A percentile compares a stretch with the other conserved stretches of the same genome.
Evolutionary conservation across 2,113 vertebrate species (phyloP).

Genomic region (Gymnarchus niloticus): DNA sequence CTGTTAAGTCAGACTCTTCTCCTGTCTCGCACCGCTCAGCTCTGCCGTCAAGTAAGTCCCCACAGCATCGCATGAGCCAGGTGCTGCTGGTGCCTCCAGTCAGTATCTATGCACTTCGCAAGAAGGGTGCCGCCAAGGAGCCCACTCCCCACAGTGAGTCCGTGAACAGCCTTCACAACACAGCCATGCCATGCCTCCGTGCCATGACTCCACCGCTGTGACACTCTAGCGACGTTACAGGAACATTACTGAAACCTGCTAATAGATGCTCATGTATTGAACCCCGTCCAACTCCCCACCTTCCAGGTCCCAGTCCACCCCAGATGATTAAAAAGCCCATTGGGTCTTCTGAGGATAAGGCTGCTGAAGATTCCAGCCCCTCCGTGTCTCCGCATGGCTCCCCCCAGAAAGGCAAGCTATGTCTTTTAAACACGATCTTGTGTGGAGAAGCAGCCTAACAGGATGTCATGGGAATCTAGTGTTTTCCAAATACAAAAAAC

Average conservation of each 20-base stretch:
- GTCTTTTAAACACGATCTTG: background rate
- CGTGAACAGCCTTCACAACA: background rate
- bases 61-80: constrained; percentile 84
- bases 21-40: constrained; percentile 77
- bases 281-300: background rate
- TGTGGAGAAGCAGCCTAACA: background rate
- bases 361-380: constrained; percentile 78
- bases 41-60: constrained; percentile 64
- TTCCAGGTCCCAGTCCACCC: constrained; percentile 69
- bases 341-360: constrained; percentile 64
- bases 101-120: constrained; percentile 80
- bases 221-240: background rate
- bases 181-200: background rate
- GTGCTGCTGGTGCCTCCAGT: constrained; percentile 85
- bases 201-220: too few relatives aligned
- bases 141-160: constrained; percentile 71
- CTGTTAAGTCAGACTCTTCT: constrained; percentile 82
- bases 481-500: background rate
- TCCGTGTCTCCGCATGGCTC: constrained; percentile 83
- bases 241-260: background rate
- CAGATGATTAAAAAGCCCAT: constrained; percentile 71
- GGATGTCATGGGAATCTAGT: too few relatives aligned
- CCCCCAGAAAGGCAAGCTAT: constrained; percentile 75
- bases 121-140: constrained; percentile 80
- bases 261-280: too few relatives aligned